Conservation (phyloP, 2,888 invertebrate species). For the Graphium colonna region DNA sequence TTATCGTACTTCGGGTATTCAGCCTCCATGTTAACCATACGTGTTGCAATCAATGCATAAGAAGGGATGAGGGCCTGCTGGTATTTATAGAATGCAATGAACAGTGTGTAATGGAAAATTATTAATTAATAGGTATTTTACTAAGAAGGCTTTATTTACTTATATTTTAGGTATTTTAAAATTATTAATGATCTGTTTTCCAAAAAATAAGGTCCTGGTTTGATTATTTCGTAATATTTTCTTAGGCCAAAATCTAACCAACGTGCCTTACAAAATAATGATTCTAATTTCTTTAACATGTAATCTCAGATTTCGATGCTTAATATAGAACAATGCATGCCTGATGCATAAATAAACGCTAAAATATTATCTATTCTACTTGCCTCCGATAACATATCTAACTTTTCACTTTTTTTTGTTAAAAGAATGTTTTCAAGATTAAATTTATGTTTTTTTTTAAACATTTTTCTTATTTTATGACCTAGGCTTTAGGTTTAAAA, state of each 20-base stretch:
- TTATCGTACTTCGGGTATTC: conserved; percentile 8
- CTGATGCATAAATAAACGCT: neutral
- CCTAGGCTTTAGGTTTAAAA: too few relatives aligned
- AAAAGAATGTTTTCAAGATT: too few relatives aligned
- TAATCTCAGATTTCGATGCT: neutral
- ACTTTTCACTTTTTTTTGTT: too few relatives aligned
- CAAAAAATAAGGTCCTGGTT: conserved; percentile 11
- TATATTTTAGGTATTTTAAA: too few relatives aligned
- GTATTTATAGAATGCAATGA: conserved; percentile 10
- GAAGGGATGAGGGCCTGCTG: conserved; percentile 10
- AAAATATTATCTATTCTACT: neutral
- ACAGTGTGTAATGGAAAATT: conserved; percentile 10
- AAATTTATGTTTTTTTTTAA: too few relatives aligned
- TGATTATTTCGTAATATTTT: conserved; percentile 14
- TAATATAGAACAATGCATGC: conserved; percentile 7
- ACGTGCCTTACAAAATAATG: conserved; percentile 3
- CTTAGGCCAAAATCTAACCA: conserved; percentile 12
- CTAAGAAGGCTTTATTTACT: too few relatives aligned
- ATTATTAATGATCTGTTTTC: conserved; percentile 8
- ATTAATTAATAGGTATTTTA: conserved; percentile 11
- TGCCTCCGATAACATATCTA: neutral
- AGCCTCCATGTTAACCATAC: conserved; percentile 8
- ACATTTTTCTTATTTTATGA: too few relatives aligned
- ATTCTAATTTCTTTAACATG: conserved; percentile 1
- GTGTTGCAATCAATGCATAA: conserved; percentile 14